Evolutionary conservation across 1,140 invertebrate genomes (phyloP), one percentile per base, ranked within the genome.

Genomic region (Drosophila truncata): DNA sequence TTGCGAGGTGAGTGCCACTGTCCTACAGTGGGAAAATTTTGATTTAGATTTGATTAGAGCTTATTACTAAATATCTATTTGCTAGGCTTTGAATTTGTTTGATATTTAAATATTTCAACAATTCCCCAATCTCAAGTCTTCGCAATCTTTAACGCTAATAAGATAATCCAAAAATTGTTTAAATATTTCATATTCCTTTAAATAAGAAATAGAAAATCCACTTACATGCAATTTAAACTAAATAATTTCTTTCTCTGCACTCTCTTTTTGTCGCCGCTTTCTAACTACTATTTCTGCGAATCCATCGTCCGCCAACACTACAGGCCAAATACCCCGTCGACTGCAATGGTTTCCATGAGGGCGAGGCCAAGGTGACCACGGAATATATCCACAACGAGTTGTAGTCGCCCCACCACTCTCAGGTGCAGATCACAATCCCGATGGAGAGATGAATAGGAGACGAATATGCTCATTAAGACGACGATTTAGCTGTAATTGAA

Each of bases 371-470:
- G 94, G 96, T 96, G 18, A 97, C 96, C 27, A 96, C 96, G 31
- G 96, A 97, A 94, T 96, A 95, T 61, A 94, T 95, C 78, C 96
- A 97, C 91, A 97, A 94, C 90, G 96, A 97, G 93, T 94, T 96
- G 75, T 96, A 94, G 78, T 73, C 39, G 18, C 46, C 20, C 31
- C 49, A 35, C 58, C 49, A 35, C 20, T 71, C 49, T 55, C 33
- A 29, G 57, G 37, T 20, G 49, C 58, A 46, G 20, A 42, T 37
- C 41, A 16, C 25, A 5, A 31, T 23, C 25, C n/a, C 29, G 33
- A 23, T 57, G 29, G 49, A 60, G 23, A 58, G 44, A 61, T 13
- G 13, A 47, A n/a, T 10, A 10, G 27, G 16, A 59, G 61, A 29
- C 50, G 72, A 37, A 69, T 55, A 55, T 73, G 80, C 72, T 88